Evolutionary conservation across 2,797 vertebrate genomes (phyloP), one percentile per base, ranked within the genome.

Genomic region (Pygocentrus nattereri): DNA sequence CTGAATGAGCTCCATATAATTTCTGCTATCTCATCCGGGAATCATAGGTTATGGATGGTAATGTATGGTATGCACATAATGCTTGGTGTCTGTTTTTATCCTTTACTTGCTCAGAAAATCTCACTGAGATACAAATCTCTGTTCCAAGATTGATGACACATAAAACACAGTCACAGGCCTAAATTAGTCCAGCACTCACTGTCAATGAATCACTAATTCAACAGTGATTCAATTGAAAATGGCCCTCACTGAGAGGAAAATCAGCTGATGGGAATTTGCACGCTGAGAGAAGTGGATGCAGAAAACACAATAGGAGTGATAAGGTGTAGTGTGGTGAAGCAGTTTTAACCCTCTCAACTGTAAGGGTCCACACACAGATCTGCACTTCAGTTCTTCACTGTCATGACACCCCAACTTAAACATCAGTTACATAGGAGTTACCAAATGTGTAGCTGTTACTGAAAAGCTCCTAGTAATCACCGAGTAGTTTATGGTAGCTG

Each of bases 61-160:
- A 23, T 68, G 68, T 44, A 6, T 68, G 21, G 8, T 21, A 68
- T 23, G 12, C n/a, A 44, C 12, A 2, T 18, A 38, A 11, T 21
- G 18, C 16, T n/a, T 68, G 18, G 12, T 44, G 13, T 44, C 41
- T n/a, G n/a, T 68, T 44, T 34, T 30, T 64, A 59, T n/a, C n/a
- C n/a, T n/a, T n/a, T n/a, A n/a, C 41, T 67, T 41, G 34, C 34
- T 67, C 64, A 41, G 64, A 23, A 41, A n/a, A 67, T 67, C 34
- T 67, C 11, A 44, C 13, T 38, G 65, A 47, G 65, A 68, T 68
- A 68, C 10, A 41, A 25, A 68, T 44, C 38, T 41, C 34, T 12
- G 3, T 62, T 62, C 64, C 64, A 23, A 41, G 23, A 64, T 15
- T 67, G 64, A 41, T 19, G 7, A 11, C 18, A 67, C 19, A 67